phyloP scores from a whole-genome alignment of 2,888 invertebrate species.

The Platypus cylindrus region DNA sequence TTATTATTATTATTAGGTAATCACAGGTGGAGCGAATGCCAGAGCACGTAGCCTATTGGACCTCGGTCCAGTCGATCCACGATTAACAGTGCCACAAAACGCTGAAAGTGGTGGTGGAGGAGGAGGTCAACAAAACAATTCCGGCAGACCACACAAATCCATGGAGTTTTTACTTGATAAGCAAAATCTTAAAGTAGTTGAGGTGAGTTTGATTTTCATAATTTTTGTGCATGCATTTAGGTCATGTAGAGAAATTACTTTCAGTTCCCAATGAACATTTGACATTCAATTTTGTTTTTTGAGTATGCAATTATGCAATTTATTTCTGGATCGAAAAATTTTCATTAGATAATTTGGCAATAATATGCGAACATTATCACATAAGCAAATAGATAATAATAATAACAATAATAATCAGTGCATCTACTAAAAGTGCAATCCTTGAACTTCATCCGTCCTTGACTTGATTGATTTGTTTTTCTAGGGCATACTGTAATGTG shows the following conservation, averaged over 20 bases:
- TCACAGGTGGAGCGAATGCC: slow-evolving; percentile 31
- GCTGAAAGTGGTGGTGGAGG: too few species aligned
- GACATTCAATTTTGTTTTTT: too few species aligned
- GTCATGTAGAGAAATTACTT: too few species aligned
- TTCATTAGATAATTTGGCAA: too few species aligned
- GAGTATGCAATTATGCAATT: too few species aligned
- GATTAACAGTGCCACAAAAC: slow-evolving; percentile 40
- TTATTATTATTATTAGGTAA: slow-evolving; percentile 23
- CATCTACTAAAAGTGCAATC: slow-evolving; percentile 7
- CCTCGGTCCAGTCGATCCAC: slow-evolving; percentile 39
- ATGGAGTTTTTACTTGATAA: slow-evolving; percentile 94
- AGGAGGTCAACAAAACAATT: slow-evolving; percentile 23
- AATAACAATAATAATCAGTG: too few species aligned
- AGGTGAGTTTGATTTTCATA: slow-evolving; percentile 57
- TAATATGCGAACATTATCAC: too few species aligned
- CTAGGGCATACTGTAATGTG: too few species aligned
- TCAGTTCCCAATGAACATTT: too few species aligned
- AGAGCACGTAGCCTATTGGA: slow-evolving; percentile 58
- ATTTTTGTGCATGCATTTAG: too few species aligned
- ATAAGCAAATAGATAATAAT: too few species aligned
- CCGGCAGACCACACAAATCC: slow-evolving; percentile 62
- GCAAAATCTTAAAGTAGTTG: slow-evolving; percentile 74
- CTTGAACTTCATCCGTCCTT: slow-evolving; percentile 16
- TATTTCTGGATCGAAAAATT: too few species aligned
- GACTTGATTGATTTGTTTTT: slow-evolving; percentile 18